These are phyloP conservation scores for Brenthis ino DNA, from an alignment of 2,888 invertebrate species.

Conservation along the genomic window DNA sequence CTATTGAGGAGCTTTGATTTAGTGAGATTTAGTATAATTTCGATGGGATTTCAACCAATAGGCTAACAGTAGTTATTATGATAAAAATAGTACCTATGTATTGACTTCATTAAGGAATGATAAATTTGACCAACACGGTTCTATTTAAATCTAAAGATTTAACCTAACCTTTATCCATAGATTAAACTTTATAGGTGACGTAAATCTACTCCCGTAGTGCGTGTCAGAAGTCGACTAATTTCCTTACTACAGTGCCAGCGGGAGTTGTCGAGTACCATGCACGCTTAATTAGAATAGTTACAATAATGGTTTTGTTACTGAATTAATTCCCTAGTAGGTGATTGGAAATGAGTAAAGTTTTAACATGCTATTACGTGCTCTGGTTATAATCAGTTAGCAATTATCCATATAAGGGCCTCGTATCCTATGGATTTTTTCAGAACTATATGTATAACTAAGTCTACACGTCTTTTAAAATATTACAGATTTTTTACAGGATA, in stretches of 20 bases:
- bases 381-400: background rate
- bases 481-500: no score
- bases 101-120: no score
- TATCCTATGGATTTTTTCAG: background rate
- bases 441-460: no score
- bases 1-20: no score
- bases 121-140: no score
- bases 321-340: slow-evolving; percentile 21
- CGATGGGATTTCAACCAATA: no score
- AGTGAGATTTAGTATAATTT: no score
- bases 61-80: no score
- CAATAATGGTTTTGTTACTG: slow-evolving; percentile 22
- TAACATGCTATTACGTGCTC: slow-evolving; percentile 11
- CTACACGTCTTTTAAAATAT: no score
- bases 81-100: no score
- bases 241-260: slow-evolving; percentile 19
- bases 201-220: slow-evolving; percentile 13
- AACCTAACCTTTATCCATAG: no score
- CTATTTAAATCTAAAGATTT: no score
- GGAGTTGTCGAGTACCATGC: slow-evolving; percentile 20
- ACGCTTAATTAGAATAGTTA: slow-evolving; percentile 29
- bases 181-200: background rate
- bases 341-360: slow-evolving; percentile 19
- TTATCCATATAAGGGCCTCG: background rate
- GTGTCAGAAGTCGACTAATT: slow-evolving; percentile 19